Conservation (phyloP, 2,113 vertebrate species). For the Noctilio leporinus region DNA sequence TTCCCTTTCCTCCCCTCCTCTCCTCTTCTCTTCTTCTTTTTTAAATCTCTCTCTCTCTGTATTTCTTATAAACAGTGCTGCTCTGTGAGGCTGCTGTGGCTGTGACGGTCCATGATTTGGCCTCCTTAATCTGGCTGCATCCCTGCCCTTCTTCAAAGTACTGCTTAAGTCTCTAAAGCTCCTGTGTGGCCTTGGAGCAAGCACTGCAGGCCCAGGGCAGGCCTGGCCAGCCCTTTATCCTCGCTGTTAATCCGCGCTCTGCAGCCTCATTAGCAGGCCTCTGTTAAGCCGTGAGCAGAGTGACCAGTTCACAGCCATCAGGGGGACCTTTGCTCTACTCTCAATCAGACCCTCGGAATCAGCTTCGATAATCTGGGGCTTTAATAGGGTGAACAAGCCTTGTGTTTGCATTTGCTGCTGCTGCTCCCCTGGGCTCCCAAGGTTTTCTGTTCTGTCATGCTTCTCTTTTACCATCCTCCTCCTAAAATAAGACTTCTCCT, state of each 20-base stretch:
- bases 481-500: neutral
- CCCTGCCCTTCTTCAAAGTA: slow-evolving; percentile 74
- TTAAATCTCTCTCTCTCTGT: neutral
- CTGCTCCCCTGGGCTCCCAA: neutral
- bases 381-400: neutral
- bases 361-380: slow-evolving; percentile 17
- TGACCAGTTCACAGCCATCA: slow-evolving; percentile 41
- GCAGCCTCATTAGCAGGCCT: slow-evolving; percentile 73
- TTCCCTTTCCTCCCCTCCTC: too few species aligned
- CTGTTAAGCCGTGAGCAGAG: slow-evolving; percentile 65
- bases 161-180: slow-evolving; percentile 73
- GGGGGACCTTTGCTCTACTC: slow-evolving; percentile 56
- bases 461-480: neutral
- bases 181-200: slow-evolving; percentile 73
- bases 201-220: neutral
- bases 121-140: slow-evolving; percentile 71
- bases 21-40: neutral
- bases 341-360: slow-evolving; percentile 50
- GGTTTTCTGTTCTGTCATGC: neutral
- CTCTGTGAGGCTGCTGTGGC: slow-evolving; percentile 67
- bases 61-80: slow-evolving; percentile 59
- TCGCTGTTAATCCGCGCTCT: slow-evolving; percentile 65
- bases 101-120: slow-evolving; percentile 83
- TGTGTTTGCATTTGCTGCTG: neutral
- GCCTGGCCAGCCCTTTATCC: slow-evolving; percentile 30